Evolutionary conservation across 2,888 invertebrate genomes (phyloP).

Genomic region (Plagodis pulveraria): DNA sequence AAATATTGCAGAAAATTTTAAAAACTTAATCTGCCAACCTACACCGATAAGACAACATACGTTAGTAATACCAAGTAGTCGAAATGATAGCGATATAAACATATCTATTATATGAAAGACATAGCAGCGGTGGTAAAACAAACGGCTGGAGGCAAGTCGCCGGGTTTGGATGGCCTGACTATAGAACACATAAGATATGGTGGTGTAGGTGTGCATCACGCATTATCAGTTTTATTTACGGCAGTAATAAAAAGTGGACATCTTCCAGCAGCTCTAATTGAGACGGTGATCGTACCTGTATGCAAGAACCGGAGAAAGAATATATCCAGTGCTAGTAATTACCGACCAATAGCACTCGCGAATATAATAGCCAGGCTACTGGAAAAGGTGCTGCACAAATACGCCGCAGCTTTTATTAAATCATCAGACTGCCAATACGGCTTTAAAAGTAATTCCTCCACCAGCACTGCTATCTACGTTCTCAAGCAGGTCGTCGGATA

Average conservation of each 20-base stretch:
- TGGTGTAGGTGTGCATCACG: neutral
- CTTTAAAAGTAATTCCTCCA: neutral
- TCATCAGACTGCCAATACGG: constrained; percentile 1
- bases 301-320: neutral
- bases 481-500: neutral
- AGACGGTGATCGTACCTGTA: neutral
- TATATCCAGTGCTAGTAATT: neutral
- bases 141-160: neutral
- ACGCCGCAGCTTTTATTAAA: neutral
- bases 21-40: neutral
- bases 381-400: neutral
- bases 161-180: neutral
- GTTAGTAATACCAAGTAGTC: neutral
- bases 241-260: neutral
- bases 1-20: constrained; percentile 4
- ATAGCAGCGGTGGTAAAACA: neutral
- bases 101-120: neutral
- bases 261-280: neutral
- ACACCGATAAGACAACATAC: neutral
- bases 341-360: neutral
- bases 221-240: neutral
- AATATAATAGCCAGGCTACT: neutral
- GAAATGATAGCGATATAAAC: neutral
- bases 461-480: neutral
- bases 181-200: constrained; percentile 1